These are phyloP conservation scores for Gnatocerus cornutus DNA, from an alignment of 2,888 invertebrate genomes.

Conservation along the genomic window DNA sequence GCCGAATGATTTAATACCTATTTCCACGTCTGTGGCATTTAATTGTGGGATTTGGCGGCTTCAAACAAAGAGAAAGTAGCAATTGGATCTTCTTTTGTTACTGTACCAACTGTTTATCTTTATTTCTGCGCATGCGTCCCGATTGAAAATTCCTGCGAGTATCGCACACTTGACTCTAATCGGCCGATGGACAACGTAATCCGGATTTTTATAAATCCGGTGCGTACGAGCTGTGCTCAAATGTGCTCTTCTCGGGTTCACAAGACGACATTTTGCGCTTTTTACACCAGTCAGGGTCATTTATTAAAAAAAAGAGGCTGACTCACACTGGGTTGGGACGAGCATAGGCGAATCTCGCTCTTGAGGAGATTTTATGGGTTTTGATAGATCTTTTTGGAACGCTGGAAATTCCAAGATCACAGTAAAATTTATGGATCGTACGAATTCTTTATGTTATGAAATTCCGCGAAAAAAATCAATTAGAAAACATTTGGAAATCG, in stretches of 20 bases:
- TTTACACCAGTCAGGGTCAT: too few species aligned
- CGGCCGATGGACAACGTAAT: neutral
- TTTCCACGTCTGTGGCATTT: neutral
- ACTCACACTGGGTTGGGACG: too few species aligned
- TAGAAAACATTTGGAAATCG: too few species aligned
- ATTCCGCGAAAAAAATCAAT: too few species aligned
- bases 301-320: too few species aligned
- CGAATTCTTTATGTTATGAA: too few species aligned
- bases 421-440: too few species aligned
- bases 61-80: conserved; percentile 2
- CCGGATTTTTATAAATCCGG: neutral
- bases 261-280: neutral
- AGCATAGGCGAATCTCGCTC: too few species aligned
- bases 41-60: neutral
- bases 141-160: neutral
- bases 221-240: neutral
- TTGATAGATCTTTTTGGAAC: too few species aligned
- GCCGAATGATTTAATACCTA: neutral
- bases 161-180: neutral
- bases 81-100: conserved; percentile 2
- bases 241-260: conserved; percentile 13
- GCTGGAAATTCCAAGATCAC: too few species aligned
- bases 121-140: neutral
- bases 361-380: too few species aligned
- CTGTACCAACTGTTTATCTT: neutral